phyloP scores from a whole-genome alignment of 2,113 vertebrate species.

The Catharus bicknelli region DNA sequence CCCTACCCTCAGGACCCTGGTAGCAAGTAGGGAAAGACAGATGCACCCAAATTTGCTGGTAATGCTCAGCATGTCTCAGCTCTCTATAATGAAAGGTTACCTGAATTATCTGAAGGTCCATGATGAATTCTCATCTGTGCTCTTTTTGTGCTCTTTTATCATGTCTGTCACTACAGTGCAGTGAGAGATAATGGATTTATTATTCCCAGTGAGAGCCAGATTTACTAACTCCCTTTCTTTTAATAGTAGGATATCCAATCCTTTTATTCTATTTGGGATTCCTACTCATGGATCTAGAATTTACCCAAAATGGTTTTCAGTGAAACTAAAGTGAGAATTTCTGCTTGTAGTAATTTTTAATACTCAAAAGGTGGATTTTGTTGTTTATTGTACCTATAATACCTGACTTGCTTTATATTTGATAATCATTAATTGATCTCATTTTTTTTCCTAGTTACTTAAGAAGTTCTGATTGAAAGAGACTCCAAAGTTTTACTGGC shows the following conservation, averaged over 20 bases:
- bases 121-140: not conserved
- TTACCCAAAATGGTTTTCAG: not conserved
- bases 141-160: not conserved
- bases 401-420: not conserved
- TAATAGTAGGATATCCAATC: not conserved
- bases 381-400: not conserved
- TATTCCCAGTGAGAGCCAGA: not conserved
- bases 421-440: not conserved
- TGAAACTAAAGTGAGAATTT: not conserved
- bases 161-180: not conserved
- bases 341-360: not conserved
- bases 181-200: not conserved
- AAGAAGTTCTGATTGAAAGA: not conserved
- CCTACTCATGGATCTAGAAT: not conserved
- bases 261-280: not conserved
- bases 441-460: not conserved
- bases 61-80: not conserved
- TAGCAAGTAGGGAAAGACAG: not conserved
- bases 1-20: not conserved
- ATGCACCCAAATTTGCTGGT: not conserved
- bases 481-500: not conserved
- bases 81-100: not conserved
- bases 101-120: not conserved
- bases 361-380: fast-evolving
- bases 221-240: not conserved